Conservation (phyloP, 2,113 vertebrate species). For the Corythoichthys intestinalis region DNA sequence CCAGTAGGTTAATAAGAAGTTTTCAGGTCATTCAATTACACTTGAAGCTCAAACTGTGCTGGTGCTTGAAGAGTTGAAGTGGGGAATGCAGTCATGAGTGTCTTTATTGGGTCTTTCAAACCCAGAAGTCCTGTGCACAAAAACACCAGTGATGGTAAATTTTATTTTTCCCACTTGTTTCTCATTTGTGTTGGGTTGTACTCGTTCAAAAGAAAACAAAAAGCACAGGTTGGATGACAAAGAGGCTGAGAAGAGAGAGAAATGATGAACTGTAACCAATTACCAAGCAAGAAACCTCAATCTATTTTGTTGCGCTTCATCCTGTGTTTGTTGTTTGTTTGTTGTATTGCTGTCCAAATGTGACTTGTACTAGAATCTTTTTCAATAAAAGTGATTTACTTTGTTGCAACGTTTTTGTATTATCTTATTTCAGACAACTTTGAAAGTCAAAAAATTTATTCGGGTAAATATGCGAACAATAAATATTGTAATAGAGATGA, state of each 20-base stretch:
- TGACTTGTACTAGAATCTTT: too few species aligned
- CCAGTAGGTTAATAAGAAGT: conserved; percentile 55
- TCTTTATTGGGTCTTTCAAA: conserved; percentile 1
- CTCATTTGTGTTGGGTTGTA: conserved; percentile 64
- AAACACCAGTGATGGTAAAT: background rate
- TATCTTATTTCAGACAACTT: background rate
- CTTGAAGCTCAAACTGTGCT: conserved; percentile 9
- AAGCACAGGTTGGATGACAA: conserved; percentile 16
- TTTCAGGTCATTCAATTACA: conserved; percentile 26
- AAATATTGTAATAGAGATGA: background rate
- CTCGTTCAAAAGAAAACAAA: conserved; percentile 34
- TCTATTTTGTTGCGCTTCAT: too few species aligned
- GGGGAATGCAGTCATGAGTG: background rate
- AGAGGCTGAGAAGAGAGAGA: conserved; percentile 9
- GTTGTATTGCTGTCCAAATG: background rate
- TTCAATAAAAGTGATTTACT: background rate
- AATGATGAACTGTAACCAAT: background rate
- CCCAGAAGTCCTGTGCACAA: conserved; percentile 28
- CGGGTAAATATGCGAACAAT: background rate
- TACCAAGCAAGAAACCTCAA: background rate
- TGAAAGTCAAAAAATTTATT: background rate
- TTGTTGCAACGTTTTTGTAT: background rate
- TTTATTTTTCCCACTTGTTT: conserved; percentile 65
- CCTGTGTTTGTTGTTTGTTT: too few species aligned
- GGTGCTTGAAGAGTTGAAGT: conserved; percentile 21